A percentile compares a stretch with the other conserved stretches of the same genome.
Evolutionary conservation across 2,113 vertebrate species (phyloP).

Genomic region (Nothoprocta pentlandii): DNA sequence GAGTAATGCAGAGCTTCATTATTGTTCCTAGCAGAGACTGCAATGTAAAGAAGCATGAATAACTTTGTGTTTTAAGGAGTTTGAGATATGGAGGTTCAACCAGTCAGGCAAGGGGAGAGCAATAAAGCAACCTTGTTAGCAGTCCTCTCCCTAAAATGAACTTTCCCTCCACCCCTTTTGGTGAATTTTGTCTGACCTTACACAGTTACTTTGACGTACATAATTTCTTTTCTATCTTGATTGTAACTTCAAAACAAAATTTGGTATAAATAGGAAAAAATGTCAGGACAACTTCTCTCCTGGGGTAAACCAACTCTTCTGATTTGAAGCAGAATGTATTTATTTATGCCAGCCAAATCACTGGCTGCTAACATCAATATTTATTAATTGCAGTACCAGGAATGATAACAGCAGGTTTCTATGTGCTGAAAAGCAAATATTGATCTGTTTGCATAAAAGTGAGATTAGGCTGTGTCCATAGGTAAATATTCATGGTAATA

Average conservation of each 20-base stretch:
- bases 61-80: not conserved
- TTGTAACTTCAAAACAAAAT: not conserved
- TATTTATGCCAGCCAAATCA: not conserved
- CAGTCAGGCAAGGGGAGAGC: not conserved
- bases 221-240: not conserved
- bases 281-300: not conserved
- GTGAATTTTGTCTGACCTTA: not conserved
- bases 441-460: constrained; percentile 49
- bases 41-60: not conserved
- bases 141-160: not conserved
- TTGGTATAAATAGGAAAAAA: not conserved
- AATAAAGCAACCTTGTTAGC: not conserved
- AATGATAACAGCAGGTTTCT: constrained; percentile 11
- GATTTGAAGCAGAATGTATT: not conserved
- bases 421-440: constrained; percentile 44
- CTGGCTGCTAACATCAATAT: not conserved
- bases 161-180: not conserved
- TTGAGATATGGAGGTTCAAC: not conserved
- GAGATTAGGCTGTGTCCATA: not conserved
- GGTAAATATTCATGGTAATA: constrained; percentile 29
- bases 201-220: not conserved
- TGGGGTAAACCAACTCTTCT: not conserved
- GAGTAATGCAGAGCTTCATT: not conserved
- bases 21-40: not conserved
- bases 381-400: constrained; percentile 31